A percentile compares a stretch with the other conserved stretches of the same genome.
These are phyloP conservation scores for Oncopodura yosiiana DNA, from an alignment of 1,140 invertebrate species.

Conservation along the genomic window DNA sequence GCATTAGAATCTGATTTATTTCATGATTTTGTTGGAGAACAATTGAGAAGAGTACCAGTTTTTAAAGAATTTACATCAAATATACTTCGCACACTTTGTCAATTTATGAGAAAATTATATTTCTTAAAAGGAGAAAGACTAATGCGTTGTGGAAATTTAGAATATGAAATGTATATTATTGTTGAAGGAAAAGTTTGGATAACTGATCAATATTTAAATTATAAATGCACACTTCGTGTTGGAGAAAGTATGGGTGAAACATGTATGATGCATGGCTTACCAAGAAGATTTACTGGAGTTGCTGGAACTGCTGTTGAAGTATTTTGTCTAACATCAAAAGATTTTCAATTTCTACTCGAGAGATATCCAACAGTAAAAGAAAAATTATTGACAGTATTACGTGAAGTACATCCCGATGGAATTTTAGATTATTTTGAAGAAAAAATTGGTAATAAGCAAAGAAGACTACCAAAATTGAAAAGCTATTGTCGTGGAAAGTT, in stretches of 20 bases:
- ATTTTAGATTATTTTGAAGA: background rate
- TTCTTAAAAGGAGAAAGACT: conserved; percentile 16
- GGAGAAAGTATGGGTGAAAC: conserved; percentile 22
- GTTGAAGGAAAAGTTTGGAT: conserved; percentile 17
- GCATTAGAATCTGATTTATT: conserved; percentile 25
- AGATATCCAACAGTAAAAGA: conserved; percentile 20
- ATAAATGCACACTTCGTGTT: conserved; percentile 4
- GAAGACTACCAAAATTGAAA: conserved; percentile 16
- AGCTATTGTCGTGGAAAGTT: background rate
- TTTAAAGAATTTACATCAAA: conserved; percentile 11
- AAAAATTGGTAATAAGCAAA: conserved; percentile 19
- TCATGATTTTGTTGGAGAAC: conserved; percentile 15
- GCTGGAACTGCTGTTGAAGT: conserved; percentile 21
- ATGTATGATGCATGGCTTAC: conserved; percentile 3
- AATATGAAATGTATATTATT: conserved; percentile 21
- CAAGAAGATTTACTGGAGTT: conserved; percentile 10
- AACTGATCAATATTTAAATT: conserved; percentile 2
- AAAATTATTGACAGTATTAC: background rate
- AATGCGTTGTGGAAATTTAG: conserved; percentile 13
- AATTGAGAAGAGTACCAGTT: conserved; percentile 10
- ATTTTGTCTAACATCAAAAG: conserved; percentile 8
- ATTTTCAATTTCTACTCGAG: conserved; percentile 19
- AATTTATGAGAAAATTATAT: conserved; percentile 10
- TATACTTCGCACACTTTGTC: conserved; percentile 13
- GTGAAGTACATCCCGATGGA: background rate